Percentiles rank a stretch among this genome's conserved stretches.
Conservation (phyloP, 1,140 invertebrate species). For the Aphis craccivora region DNA sequence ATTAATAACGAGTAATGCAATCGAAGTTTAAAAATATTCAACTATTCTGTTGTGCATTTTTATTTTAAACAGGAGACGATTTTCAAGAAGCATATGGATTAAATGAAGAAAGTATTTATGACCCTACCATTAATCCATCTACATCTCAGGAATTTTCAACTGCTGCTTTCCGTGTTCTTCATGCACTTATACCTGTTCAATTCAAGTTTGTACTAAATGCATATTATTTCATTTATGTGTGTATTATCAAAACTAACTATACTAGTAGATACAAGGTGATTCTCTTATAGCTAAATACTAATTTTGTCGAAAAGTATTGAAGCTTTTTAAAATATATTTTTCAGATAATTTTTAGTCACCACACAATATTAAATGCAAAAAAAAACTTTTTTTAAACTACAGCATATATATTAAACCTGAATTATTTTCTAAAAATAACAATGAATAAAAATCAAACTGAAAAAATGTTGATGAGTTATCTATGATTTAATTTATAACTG, state of each 20-base stretch:
- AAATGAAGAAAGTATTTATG: slow-evolving; percentile 26
- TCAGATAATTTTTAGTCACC: not conserved
- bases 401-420: not conserved
- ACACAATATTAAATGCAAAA: not conserved
- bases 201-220: slow-evolving; percentile 37
- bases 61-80: not conserved
- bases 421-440: not conserved
- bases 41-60: not conserved
- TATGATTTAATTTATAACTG: not conserved
- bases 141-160: slow-evolving; percentile 9
- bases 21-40: not conserved
- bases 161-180: slow-evolving; percentile 17
- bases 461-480: not conserved
- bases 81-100: slow-evolving; percentile 14
- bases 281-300: not conserved
- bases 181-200: slow-evolving; percentile 26
- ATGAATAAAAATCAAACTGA: not conserved
- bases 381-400: not conserved
- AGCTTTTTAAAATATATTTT: not conserved
- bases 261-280: not conserved
- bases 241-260: not conserved
- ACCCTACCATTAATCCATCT: slow-evolving; percentile 14
- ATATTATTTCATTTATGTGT: not conserved
- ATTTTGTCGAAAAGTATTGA: not conserved
- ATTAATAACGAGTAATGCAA: slow-evolving; percentile 64